These are phyloP conservation scores for Ruditapes philippinarum DNA, from an alignment of 1,140 invertebrate genomes.

Conservation along the genomic window DNA sequence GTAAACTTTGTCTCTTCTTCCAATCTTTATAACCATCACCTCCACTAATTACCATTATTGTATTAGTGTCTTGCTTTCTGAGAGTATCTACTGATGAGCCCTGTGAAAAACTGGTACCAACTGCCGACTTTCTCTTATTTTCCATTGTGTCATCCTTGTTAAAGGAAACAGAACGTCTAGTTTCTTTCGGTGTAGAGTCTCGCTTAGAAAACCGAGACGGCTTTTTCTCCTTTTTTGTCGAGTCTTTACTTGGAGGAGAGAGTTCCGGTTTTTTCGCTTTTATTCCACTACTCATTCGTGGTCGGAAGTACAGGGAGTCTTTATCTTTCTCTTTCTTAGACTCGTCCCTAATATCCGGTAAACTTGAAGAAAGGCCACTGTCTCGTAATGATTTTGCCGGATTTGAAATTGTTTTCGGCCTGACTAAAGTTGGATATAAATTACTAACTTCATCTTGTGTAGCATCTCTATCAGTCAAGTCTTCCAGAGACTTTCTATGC, in stretches of 20 bases:
- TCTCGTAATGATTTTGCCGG: not conserved
- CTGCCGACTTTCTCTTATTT: slow-evolving; percentile 4
- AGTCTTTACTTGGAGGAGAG: slow-evolving; percentile 17
- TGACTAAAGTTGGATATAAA: slow-evolving; percentile 47
- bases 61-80: slow-evolving; percentile 75
- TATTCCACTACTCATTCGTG: slow-evolving; percentile 31
- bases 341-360: not conserved
- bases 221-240: slow-evolving; percentile 38
- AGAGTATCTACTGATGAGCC: slow-evolving; percentile 70
- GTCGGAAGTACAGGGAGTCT: slow-evolving; percentile 48
- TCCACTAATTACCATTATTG: slow-evolving; percentile 82
- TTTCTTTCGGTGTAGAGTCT: slow-evolving; percentile 2
- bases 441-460: slow-evolving; percentile 7
- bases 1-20: slow-evolving; percentile 63
- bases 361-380: not conserved
- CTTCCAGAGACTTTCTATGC: slow-evolving; percentile 37
- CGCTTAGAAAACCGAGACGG: not conserved
- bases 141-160: slow-evolving; percentile 17
- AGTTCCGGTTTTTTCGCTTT: slow-evolving; percentile 17
- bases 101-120: slow-evolving; percentile 48
- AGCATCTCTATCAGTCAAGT: slow-evolving; percentile 39
- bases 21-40: slow-evolving; percentile 83
- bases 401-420: not conserved
- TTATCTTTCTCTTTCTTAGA: slow-evolving; percentile 41
- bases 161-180: slow-evolving; percentile 52